Evolutionary conservation across 1,140 invertebrate species (phyloP), one percentile per base, ranked within the genome.

Genomic region (Triops longicaudatus): DNA sequence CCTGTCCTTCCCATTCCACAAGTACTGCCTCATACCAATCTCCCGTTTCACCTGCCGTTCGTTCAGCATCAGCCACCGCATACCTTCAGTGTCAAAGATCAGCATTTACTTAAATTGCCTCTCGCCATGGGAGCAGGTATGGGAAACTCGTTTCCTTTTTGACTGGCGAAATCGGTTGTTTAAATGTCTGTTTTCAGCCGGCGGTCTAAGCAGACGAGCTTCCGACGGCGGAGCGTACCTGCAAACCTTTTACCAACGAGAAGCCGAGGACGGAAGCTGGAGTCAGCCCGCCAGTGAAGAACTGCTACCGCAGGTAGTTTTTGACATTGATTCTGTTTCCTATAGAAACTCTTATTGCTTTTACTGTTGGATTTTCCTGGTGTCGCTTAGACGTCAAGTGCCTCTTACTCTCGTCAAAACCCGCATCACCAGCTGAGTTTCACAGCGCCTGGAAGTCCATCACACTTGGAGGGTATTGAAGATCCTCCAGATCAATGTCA

Each of bases 161-260:
- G 31, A 37, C 31, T 7, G 2, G 31, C 31, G 31, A 7, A 37
- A 2, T 37, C 2, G 31, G 31, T 4, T 2, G 2, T 37, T 37
- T 37, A 37, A 37, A 2, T 63, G n/a, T 63, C 10, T 63, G 10
- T 77, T 81, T 82, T 28, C 80, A 90, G 91, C 89, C 80, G 90
- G 91, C 79, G 89, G 90, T 73, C 93, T 97, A 86, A 94, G 93
- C 71, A 87, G 96, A 76, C 89, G 96, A 81, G 96, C 96, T 73
- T 98, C 95, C 7, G 96, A 98, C 86, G 96, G 96, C 80, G 96
- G 96, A 75, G 96, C 95, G 71, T 96, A 98, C 87, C 88, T 97
- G 44, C 91, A 93, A 79, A 90, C 91, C 81, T 91, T 89, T 81
- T 92, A 90, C 83, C 90, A 89, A 81, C 88, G 87, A 79, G 83